Evolutionary conservation across 2,113 vertebrate genomes (phyloP).

Genomic region (Lampris incognitus): DNA sequence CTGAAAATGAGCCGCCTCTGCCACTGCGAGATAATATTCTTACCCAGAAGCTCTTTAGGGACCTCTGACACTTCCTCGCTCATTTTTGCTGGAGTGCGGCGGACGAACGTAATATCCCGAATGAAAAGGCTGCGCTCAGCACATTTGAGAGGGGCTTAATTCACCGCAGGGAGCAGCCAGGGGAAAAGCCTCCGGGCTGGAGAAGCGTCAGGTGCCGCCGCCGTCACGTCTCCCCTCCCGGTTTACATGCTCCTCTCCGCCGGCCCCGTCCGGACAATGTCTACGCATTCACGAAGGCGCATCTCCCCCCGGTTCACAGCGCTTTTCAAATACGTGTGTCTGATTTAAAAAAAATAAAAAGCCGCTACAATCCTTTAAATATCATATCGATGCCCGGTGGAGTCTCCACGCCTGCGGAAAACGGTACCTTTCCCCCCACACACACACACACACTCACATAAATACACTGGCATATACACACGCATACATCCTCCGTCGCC

Average conservation of each 20-base stretch:
- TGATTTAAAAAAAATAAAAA: neutral
- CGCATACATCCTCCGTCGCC: constrained; percentile 46
- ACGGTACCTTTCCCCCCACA: no score
- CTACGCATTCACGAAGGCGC: constrained; percentile 44
- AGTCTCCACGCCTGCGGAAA: neutral
- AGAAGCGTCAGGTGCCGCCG: constrained; percentile 71
- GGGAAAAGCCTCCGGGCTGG: constrained; percentile 5
- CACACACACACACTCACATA: no score
- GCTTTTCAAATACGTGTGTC: neutral
- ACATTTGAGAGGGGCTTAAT: constrained; percentile 32
- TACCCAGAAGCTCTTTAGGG: constrained; percentile 90
- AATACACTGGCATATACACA: neutral
- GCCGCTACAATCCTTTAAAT: constrained; percentile 23
- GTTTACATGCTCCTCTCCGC: constrained; percentile 74
- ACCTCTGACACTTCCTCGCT: constrained; percentile 89
- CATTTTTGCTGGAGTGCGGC: constrained; percentile 79
- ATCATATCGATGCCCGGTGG: constrained; percentile 39
- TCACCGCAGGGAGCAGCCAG: constrained; percentile 9
- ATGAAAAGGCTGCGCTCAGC: constrained; percentile 19
- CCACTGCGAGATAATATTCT: constrained; percentile 61
- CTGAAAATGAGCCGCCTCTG: constrained; percentile 23
- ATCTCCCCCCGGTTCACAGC: constrained; percentile 45
- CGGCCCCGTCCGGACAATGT: constrained; percentile 56
- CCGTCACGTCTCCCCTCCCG: constrained; percentile 43
- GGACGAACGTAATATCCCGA: constrained; percentile 44